A percentile compares a stretch with the other conserved stretches of the same genome.
Evolutionary conservation across 2,888 invertebrate species (phyloP).

Genomic region (Cheiracanthium punctorium): DNA sequence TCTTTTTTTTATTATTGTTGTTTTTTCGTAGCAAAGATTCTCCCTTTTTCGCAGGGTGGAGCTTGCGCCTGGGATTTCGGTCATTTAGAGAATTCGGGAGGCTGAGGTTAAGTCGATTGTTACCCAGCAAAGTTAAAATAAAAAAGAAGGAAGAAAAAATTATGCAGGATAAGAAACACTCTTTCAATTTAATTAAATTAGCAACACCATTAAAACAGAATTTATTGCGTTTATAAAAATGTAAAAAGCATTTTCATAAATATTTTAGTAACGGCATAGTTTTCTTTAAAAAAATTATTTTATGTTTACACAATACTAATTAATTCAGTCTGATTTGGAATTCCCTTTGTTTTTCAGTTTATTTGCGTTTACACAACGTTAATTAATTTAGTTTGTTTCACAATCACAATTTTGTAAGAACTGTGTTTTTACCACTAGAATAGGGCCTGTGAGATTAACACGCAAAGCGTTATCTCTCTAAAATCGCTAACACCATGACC

Average conservation of each 20-base stretch:
- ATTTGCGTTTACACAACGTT: no score
- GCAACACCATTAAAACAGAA: neutral
- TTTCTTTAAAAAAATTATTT: no score
- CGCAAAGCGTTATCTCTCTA: no score
- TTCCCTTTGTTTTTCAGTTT: no score
- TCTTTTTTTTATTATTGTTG: neutral
- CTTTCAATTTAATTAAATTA: neutral
- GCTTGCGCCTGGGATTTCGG: neutral
- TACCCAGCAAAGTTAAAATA: neutral
- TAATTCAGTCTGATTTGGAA: no score
- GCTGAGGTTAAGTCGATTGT: neutral
- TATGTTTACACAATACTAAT: no score
- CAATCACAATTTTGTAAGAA: no score
- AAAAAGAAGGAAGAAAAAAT: neutral
- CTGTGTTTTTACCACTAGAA: no score
- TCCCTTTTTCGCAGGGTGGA: neutral
- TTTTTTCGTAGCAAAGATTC: neutral
- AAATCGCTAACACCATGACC: no score
- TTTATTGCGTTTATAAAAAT: neutral
- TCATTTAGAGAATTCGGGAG: neutral
- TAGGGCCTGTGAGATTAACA: no score
- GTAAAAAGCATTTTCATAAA: neutral
- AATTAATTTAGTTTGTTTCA: no score
- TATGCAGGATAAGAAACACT: neutral
- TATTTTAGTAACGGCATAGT: no score